phyloP scores from a whole-genome alignment of 2,113 vertebrate species.

The Mobula hypostoma region DNA sequence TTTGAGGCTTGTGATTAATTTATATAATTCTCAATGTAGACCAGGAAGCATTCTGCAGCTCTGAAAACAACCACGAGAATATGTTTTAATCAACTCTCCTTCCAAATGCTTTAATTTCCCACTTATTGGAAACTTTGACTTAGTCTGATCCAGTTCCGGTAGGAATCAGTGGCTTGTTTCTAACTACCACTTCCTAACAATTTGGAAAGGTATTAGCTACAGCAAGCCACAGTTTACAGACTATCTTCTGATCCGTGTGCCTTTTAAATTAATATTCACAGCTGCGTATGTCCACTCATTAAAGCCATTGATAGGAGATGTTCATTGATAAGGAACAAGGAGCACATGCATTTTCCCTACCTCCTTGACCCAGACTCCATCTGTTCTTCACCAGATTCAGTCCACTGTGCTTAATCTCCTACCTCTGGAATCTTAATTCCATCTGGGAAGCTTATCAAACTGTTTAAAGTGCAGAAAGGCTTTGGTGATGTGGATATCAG shows the following conservation, averaged over 20 bases:
- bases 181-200: too few species aligned
- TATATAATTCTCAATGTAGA: background rate
- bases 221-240: background rate
- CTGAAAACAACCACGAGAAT: background rate
- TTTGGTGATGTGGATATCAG: slow-evolving; percentile 28
- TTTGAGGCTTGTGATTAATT: background rate
- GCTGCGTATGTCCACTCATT: background rate
- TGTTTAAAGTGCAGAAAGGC: background rate
- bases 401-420: background rate
- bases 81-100: background rate
- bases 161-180: background rate
- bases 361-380: background rate
- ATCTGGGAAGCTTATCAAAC: background rate
- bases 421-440: slow-evolving; percentile 19
- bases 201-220: background rate
- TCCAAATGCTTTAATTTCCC: background rate
- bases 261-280: background rate
- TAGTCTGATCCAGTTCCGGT: background rate
- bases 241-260: background rate
- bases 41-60: background rate
- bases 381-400: slow-evolving; percentile 16
- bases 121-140: background rate
- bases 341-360: slow-evolving; percentile 5
- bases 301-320: background rate
- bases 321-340: background rate